Conservation (phyloP, 2,797 vertebrate genomes). For the Falco concolor region DNA sequence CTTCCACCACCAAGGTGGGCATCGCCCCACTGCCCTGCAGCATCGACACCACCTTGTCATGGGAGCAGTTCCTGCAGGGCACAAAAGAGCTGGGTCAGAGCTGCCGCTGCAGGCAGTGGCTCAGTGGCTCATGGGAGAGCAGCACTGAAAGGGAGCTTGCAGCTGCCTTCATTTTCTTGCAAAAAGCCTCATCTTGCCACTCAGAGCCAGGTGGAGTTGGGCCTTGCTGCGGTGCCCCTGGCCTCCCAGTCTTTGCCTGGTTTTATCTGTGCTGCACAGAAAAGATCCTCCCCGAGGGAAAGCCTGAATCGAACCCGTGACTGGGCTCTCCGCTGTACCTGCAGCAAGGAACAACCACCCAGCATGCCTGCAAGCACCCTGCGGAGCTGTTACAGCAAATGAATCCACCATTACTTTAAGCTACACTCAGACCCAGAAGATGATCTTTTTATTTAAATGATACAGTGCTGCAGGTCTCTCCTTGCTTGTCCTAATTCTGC, state of each 20-base stretch:
- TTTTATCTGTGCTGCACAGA: neutral
- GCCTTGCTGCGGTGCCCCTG: accelerated
- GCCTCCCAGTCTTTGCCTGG: neutral
- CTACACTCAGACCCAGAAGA: neutral
- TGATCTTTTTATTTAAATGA: neutral
- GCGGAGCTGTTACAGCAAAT: accelerated
- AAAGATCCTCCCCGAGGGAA: neutral
- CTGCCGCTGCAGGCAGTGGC: neutral
- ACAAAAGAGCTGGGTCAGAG: neutral
- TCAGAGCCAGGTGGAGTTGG: accelerated
- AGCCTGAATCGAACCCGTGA: accelerated
- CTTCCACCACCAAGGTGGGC: slow-evolving; percentile 94
- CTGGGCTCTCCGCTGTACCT: accelerated
- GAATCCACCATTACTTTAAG: neutral
- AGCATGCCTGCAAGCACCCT: neutral
- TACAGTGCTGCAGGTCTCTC: neutral
- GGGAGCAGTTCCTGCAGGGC: slow-evolving; percentile 88
- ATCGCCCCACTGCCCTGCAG: slow-evolving; percentile 96
- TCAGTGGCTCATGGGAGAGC: neutral
- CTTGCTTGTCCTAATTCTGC: neutral
- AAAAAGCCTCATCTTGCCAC: neutral
- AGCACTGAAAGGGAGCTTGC: accelerated
- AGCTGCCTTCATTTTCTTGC: neutral
- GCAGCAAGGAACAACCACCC: accelerated
- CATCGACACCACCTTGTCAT: slow-evolving; percentile 99